phyloP scores from a whole-genome alignment of 2,888 invertebrate genomes.

The Agrotis exclamationis region DNA sequence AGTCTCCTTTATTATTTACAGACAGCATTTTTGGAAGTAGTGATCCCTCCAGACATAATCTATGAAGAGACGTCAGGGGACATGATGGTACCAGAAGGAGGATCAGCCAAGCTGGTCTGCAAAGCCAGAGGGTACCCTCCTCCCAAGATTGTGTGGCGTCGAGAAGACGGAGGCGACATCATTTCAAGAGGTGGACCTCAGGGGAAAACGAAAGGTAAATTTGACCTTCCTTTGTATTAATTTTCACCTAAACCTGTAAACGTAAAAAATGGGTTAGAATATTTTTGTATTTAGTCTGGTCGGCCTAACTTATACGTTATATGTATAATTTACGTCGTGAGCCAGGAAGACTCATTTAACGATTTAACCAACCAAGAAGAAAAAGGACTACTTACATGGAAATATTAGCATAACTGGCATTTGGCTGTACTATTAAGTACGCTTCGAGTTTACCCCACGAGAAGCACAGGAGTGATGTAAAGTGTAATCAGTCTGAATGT shows the following conservation, averaged over 20 bases:
- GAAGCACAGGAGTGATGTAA: too few species aligned
- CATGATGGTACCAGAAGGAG: constrained; percentile 98
- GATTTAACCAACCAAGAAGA: too few species aligned
- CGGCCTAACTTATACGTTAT: too few species aligned
- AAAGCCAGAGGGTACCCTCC: constrained; percentile 96
- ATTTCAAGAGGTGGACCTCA: constrained; percentile 94
- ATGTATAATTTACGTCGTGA: too few species aligned
- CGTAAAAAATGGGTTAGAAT: too few species aligned
- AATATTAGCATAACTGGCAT: too few species aligned
- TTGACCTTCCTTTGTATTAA: neutral
- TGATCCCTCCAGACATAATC: constrained; percentile 97
- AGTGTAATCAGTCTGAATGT: too few species aligned
- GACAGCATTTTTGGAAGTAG: constrained; percentile 97
- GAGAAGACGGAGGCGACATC: constrained; percentile 96
- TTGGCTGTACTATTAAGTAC: too few species aligned
- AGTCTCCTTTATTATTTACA: constrained; percentile 72
- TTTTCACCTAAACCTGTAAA: neutral
- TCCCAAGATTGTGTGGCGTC: constrained; percentile 96
- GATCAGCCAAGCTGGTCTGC: constrained; percentile 96
- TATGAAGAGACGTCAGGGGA: constrained; percentile 98
- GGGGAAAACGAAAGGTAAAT: constrained; percentile 94
- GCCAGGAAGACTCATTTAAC: too few species aligned
- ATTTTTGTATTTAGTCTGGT: too few species aligned
- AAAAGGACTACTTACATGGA: too few species aligned
- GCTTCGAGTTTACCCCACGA: too few species aligned